phyloP scores from a whole-genome alignment of 1,140 invertebrate species.

The Scylla paramamosain region DNA sequence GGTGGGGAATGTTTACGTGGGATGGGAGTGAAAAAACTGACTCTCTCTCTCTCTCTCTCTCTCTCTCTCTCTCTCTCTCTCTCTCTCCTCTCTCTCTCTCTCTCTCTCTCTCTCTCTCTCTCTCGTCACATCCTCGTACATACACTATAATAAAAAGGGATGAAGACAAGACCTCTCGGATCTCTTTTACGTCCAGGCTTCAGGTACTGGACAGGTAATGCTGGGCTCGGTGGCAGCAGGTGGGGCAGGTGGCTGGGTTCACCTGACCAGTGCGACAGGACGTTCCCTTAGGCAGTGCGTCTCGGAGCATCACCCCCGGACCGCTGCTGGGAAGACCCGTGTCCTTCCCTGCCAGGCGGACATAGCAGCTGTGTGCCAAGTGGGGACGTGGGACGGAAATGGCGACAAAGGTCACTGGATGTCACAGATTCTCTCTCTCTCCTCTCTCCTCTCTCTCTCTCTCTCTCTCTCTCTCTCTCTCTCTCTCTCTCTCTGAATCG shows the following conservation, averaged over 20 bases:
- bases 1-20: no score
- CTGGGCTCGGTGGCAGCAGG: background rate
- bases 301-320: background rate
- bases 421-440: background rate
- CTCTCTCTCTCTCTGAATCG: no score
- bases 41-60: no score
- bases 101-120: no score
- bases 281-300: background rate
- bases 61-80: no score
- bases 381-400: background rate
- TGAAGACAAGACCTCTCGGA: background rate
- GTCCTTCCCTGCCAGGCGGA: background rate
- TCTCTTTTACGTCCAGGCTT: background rate
- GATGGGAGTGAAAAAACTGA: no score
- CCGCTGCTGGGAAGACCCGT: background rate
- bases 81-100: no score
- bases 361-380: slow-evolving; percentile 15
- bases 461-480: no score
- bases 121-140: no score
- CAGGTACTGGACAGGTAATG: background rate
- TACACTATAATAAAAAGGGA: background rate
- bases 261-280: background rate
- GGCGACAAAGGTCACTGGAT: background rate
- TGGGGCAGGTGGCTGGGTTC: background rate
- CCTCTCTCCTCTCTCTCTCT: background rate